These are phyloP conservation scores for Yponomeuta evonymella DNA, from an alignment of 2,888 invertebrate genomes.

Conservation along the genomic window DNA sequence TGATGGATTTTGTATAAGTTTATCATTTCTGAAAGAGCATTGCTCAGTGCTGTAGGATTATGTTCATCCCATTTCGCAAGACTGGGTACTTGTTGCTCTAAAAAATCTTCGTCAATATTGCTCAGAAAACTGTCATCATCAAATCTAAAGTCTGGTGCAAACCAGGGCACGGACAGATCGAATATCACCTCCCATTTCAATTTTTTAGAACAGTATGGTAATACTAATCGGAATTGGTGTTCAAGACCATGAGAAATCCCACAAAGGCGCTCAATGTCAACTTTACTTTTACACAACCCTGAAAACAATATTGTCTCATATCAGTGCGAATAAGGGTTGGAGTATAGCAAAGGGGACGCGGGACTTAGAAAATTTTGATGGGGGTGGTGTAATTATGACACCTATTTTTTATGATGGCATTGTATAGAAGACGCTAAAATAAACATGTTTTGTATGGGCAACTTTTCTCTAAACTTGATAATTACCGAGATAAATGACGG, in stretches of 20 bases:
- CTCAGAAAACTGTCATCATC: slow-evolving; percentile 80
- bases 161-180: slow-evolving; percentile 77
- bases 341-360: too few species aligned
- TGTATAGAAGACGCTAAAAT: too few species aligned
- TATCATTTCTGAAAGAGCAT: slow-evolving; percentile 79
- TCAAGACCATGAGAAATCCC: slow-evolving; percentile 45
- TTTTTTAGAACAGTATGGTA: slow-evolving; percentile 82
- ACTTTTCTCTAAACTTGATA: too few species aligned
- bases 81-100: slow-evolving; percentile 74
- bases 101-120: slow-evolving; percentile 71
- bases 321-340: too few species aligned
- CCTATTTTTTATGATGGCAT: too few species aligned
- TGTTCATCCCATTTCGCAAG: slow-evolving; percentile 79
- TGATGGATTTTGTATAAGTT: slow-evolving; percentile 79
- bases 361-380: too few species aligned
- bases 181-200: slow-evolving; percentile 84
- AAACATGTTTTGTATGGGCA: too few species aligned
- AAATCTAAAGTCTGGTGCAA: slow-evolving; percentile 85
- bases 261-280: slow-evolving; percentile 60
- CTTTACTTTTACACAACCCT: slow-evolving; percentile 67
- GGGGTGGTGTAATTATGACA: too few species aligned
- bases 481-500: too few species aligned
- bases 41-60: slow-evolving; percentile 75
- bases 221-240: slow-evolving; percentile 77
- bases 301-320: slow-evolving; percentile 19